phyloP scores from a whole-genome alignment of 2,888 invertebrate genomes.

The Eulithis prunata region DNA sequence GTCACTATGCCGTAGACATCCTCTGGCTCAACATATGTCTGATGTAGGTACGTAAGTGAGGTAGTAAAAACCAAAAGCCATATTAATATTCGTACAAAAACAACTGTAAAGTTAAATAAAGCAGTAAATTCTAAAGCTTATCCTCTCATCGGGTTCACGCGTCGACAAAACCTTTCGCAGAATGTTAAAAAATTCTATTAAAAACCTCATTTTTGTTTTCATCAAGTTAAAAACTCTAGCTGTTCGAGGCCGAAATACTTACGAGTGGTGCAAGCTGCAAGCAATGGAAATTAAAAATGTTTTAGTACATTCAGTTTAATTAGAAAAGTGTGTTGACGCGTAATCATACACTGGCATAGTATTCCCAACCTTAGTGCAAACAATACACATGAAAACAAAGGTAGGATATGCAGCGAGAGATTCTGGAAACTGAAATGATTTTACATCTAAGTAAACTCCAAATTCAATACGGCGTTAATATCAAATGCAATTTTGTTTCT shows the following conservation, averaged over 20 bases:
- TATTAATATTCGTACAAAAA: conserved; percentile 7
- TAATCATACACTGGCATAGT: no score
- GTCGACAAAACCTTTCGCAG: conserved; percentile 47
- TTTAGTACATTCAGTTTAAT: not conserved
- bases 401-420: no score
- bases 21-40: no score
- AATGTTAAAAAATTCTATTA: conserved; percentile 66
- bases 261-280: conserved; percentile 42
- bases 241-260: conserved; percentile 57
- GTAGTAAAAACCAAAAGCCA: conserved; percentile 2
- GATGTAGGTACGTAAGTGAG: not conserved
- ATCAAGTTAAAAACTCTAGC: conserved; percentile 66
- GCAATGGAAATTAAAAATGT: conserved; percentile 4
- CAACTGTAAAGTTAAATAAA: conserved; percentile 31
- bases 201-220: conserved; percentile 68
- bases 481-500: no score
- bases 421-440: no score
- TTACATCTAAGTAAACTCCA: no score
- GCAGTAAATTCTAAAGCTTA: conserved; percentile 34
- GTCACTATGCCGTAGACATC: no score
- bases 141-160: conserved; percentile 50
- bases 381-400: no score
- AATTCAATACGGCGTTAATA: no score
- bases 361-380: no score
- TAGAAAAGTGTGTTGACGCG: no score